phyloP scores from a whole-genome alignment of 2,797 vertebrate species.

The Bradypodion pumilum region DNA sequence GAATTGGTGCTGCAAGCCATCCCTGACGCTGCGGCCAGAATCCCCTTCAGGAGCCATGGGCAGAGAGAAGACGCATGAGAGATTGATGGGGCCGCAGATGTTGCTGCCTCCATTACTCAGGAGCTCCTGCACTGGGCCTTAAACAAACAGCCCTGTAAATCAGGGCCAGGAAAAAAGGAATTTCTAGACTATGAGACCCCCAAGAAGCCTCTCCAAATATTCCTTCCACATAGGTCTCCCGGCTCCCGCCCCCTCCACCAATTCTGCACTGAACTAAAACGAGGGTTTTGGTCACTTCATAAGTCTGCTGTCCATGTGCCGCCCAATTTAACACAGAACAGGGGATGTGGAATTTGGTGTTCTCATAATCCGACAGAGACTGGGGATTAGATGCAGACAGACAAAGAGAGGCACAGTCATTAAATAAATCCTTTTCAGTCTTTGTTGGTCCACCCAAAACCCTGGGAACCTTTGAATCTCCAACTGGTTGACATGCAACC shows the following conservation, averaged over 20 bases:
- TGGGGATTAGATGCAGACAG: no score
- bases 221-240: neutral
- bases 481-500: neutral
- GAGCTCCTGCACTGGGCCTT: neutral
- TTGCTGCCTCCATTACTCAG: conserved; percentile 10
- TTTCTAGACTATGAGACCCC: neutral
- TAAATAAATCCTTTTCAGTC: neutral
- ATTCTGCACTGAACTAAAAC: neutral
- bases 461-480: neutral
- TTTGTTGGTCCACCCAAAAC: neutral
- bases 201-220: neutral
- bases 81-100: conserved; percentile 25
- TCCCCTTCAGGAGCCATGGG: neutral
- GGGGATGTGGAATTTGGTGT: neutral
- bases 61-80: neutral
- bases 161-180: conserved; percentile 2
- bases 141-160: conserved; percentile 38
- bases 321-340: neutral
- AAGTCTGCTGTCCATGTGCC: no score
- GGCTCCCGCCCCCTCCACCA: neutral
- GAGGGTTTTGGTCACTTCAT: neutral
- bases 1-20: neutral
- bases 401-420: no score
- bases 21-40: neutral
- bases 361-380: neutral